These are phyloP conservation scores for Salticus scenicus DNA, from an alignment of 2,888 invertebrate genomes.

Conservation along the genomic window DNA sequence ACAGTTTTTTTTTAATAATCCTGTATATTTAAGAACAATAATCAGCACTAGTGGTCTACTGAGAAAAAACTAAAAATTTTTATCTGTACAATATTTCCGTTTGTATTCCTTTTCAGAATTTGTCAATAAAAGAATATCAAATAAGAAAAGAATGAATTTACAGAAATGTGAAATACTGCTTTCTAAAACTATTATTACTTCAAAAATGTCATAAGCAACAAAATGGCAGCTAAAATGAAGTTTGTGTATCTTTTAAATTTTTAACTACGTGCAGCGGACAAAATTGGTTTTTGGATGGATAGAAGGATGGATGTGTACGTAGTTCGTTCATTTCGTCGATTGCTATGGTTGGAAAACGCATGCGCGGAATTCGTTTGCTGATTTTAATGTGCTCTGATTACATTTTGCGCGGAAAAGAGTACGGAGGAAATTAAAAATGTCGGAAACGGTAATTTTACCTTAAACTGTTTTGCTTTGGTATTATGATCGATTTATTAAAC, in stretches of 20 bases:
- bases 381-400: constrained; percentile 43
- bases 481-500: background rate
- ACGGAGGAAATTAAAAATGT: constrained; percentile 42
- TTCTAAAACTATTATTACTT: too few relatives aligned
- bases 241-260: background rate
- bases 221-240: background rate
- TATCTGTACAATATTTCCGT: too few relatives aligned
- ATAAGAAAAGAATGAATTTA: too few relatives aligned
- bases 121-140: too few relatives aligned
- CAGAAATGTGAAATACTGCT: too few relatives aligned
- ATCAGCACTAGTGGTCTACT: too few relatives aligned
- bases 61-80: too few relatives aligned
- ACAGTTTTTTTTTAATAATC: too few relatives aligned
- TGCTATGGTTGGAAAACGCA: constrained; percentile 31
- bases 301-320: background rate
- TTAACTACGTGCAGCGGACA: constrained; percentile 11
- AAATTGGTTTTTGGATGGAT: constrained; percentile 37
- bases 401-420: constrained; percentile 9
- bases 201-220: too few relatives aligned
- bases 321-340: constrained; percentile 65
- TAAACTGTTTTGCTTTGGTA: background rate
- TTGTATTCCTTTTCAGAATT: too few relatives aligned
- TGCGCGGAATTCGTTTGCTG: constrained; percentile 24
- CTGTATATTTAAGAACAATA: too few relatives aligned
- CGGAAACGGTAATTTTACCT: background rate